Evolutionary conservation across 2,797 vertebrate species (phyloP), one percentile per base, ranked within the genome.

Genomic region (Meriones psammophilus): DNA sequence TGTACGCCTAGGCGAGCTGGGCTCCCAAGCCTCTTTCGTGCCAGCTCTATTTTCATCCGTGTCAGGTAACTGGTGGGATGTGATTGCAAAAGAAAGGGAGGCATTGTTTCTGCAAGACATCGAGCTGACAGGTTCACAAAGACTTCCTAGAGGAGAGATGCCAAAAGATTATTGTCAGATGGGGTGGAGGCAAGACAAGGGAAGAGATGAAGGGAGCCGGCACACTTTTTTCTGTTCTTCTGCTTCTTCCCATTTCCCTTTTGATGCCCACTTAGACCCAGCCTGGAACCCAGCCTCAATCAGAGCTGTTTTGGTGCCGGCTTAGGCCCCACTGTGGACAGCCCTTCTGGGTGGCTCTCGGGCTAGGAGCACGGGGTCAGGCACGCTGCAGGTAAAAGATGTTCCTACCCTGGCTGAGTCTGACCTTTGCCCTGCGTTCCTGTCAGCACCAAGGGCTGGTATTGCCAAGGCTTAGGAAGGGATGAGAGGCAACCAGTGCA

Each of bases 51-150:
- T 90, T 83, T 80, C 39, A 17, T 28, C 81, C 36, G 5, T 50
- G 84, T 78, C 69, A 64, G 30, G 20, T 39, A 74, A 86, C 74
- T 15, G 78, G 54, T 42, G 79, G 83, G 46, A n/a, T 68, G 74
- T 73, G 69, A 87, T 39, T 18, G 39, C 24, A 12, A 79, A 92
- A 92, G 91, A 80, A 92, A 94, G 54, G 89, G 20, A 91, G 33
- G 73, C 39, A 81, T 13, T 73, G 46, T 74, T 86, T 81, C 92
- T 77, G 0, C 1, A 74, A 91, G 84, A 28, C 79, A 74, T 30
- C 4, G n/a, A 54, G 60, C 8, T n/a, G 95, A 92, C 83, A 81
- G 56, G 30, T 94, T 81, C 7, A 54, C 60, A 68, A 88, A 66
- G 66, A 46, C 73, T 87, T 54, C 71, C 42, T 71, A 36, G 83